Evolutionary conservation across 2,797 vertebrate species (phyloP).

Genomic region (Myiothlypis coronata): DNA sequence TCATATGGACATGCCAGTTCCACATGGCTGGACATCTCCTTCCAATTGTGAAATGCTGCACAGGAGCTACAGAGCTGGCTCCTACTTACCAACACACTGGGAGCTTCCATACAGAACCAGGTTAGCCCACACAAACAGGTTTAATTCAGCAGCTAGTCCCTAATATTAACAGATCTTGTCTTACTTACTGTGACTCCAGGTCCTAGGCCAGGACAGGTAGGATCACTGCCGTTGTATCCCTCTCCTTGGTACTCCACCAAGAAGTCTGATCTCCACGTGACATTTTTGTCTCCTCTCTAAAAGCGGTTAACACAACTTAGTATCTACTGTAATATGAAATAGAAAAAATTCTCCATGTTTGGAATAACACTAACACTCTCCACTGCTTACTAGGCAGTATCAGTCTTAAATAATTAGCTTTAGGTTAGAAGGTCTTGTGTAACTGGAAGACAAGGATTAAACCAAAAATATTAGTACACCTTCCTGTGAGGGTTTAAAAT

Average conservation of each 20-base stretch:
- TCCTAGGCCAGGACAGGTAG: slow-evolving; percentile 88
- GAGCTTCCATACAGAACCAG: not conserved
- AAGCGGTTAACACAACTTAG: not conserved
- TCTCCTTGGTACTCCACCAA: slow-evolving; percentile 96
- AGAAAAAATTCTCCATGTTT: not conserved
- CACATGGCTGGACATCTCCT: not conserved
- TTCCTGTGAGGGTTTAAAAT: not conserved
- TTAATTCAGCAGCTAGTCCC: not conserved
- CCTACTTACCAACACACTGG: not conserved
- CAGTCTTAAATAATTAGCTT: not conserved
- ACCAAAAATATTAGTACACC: not conserved
- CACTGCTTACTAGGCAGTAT: not conserved
- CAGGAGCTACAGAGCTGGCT: not conserved
- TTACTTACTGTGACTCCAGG: slow-evolving; percentile 89
- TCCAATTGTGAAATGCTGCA: not conserved
- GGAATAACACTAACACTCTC: not conserved
- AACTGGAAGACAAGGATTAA: not conserved
- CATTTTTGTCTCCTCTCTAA: slow-evolving; percentile 82
- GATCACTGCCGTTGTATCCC: slow-evolving; percentile 85
- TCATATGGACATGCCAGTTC: not conserved
- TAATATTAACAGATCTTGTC: not conserved
- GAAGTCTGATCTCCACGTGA: slow-evolving; percentile 91
- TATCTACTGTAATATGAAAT: not conserved
- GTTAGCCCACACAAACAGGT: not conserved
- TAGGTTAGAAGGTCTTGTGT: not conserved